Evolutionary conservation across 2,113 vertebrate species (phyloP), one percentile per base, ranked within the genome.

Genomic region (Sceloporus tristichus): DNA sequence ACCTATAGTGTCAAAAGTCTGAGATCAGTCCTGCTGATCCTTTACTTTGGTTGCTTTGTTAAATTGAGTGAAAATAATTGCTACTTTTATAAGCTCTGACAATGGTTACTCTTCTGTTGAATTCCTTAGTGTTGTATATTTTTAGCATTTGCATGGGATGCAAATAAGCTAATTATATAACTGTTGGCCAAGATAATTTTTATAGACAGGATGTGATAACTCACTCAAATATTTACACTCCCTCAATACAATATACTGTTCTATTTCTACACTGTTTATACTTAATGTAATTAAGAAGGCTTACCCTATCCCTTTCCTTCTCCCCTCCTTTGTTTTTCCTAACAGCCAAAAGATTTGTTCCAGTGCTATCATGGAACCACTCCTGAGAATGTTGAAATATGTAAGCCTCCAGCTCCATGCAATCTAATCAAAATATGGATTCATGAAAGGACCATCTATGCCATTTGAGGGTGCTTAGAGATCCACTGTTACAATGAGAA

Each of bases 331-430:
- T 40, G 7, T 0, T 18, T 76, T 76, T 53, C 87, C 66, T 82
- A 81, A 78, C 77, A 91, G 3, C 38, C 84, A 16, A 70, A 73
- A 85, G 86, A 78, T 92, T 92, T 78, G 89, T 93, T 83, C 90
- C n/a, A 66, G 56, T 40, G 53, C 78, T 82, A 74, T 74, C 54
- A 81, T 53, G 29, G 79, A 75, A 82, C 48, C 59, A 65, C 9
- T 65, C 56, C 70, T 65, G 29, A 82, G 14, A 48, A 62, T 75
- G 70, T 9, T 48, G 23, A 62, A 25, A 34, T 65, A 7, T 56
- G 14, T 59, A 59, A 59, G 56, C 14, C 14, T 8, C n/a, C 16
- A 6, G 14, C 56, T 38, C 4, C 11, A 21, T 81, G 27, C 19
- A 62, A 14, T 40, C n/a, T 65, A n/a, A 81, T 82, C 38, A 68